phyloP scores from a whole-genome alignment of 2,888 invertebrate genomes.

The Allygus modestus region DNA sequence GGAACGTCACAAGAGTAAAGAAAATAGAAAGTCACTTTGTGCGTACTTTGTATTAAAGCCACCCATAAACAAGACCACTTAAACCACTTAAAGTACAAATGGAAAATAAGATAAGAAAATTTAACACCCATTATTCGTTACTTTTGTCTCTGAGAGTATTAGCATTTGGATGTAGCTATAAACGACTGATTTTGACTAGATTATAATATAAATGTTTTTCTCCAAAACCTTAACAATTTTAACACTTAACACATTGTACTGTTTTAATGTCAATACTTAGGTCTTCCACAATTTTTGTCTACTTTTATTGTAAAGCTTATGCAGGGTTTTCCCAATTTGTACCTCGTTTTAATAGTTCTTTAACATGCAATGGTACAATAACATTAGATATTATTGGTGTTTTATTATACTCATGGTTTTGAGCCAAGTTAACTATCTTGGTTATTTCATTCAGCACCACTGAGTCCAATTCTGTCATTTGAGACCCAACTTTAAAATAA shows the following conservation, averaged over 20 bases:
- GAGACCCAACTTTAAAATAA: too few species aligned
- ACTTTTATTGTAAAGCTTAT: too few species aligned
- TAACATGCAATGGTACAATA: not conserved
- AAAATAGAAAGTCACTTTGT: slow-evolving; percentile 13
- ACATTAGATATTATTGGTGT: not conserved
- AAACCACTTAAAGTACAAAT: not conserved
- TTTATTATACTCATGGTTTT: too few species aligned
- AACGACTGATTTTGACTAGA: slow-evolving; percentile 55
- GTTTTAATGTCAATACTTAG: not conserved
- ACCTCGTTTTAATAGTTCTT: not conserved
- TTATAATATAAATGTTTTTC: slow-evolving; percentile 3
- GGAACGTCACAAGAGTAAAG: not conserved
- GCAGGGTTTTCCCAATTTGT: not conserved
- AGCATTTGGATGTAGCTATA: slow-evolving; percentile 26
- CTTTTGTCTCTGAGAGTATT: not conserved
- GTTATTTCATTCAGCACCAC: not conserved
- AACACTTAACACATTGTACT: not conserved
- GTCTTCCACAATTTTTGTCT: not conserved
- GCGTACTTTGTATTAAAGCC: not conserved
- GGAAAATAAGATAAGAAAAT: not conserved
- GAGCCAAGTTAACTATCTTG: too few species aligned
- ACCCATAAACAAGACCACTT: not conserved
- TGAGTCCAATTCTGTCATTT: not conserved
- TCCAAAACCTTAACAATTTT: slow-evolving; percentile 17
- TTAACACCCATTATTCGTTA: not conserved